phyloP scores from a whole-genome alignment of 2,888 invertebrate species.

The Diplolepis rosae region DNA sequence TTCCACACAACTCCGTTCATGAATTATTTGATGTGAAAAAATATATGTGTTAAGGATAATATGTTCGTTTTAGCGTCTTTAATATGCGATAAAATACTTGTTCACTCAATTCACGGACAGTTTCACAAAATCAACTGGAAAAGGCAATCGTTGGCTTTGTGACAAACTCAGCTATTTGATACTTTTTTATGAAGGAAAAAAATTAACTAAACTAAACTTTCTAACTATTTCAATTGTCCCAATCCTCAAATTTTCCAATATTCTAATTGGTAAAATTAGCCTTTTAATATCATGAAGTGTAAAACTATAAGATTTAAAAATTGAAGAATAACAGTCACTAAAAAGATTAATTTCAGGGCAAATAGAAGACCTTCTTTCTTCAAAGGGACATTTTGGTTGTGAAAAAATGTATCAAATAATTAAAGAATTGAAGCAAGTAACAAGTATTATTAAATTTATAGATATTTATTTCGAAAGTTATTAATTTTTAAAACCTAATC shows the following conservation, averaged over 20 bases:
- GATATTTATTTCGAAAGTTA: no score
- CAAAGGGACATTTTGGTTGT: no score
- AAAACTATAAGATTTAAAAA: no score
- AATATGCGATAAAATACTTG: conserved; percentile 1
- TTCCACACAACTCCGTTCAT: conserved; percentile 45
- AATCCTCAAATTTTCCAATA: background rate
- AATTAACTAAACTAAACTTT: background rate
- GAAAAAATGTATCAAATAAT: no score
- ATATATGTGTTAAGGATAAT: background rate
- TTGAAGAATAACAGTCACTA: no score
- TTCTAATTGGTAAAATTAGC: no score
- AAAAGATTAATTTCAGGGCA: no score
- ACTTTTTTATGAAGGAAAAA: background rate
- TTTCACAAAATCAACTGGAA: conserved; percentile 13
- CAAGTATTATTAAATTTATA: no score
- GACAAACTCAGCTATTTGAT: conserved; percentile 17
- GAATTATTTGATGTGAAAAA: conserved; percentile 10
- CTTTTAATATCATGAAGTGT: no score
- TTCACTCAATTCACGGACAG: conserved; percentile 14
- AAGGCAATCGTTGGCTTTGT: conserved; percentile 18
- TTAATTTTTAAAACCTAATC: no score
- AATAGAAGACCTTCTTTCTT: no score
- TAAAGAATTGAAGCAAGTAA: no score
- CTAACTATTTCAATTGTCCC: background rate
- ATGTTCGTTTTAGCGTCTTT: conserved; percentile 19